Evolutionary conservation across 2,888 invertebrate genomes (phyloP).

Genomic region (Aleiodes leptofemur): DNA sequence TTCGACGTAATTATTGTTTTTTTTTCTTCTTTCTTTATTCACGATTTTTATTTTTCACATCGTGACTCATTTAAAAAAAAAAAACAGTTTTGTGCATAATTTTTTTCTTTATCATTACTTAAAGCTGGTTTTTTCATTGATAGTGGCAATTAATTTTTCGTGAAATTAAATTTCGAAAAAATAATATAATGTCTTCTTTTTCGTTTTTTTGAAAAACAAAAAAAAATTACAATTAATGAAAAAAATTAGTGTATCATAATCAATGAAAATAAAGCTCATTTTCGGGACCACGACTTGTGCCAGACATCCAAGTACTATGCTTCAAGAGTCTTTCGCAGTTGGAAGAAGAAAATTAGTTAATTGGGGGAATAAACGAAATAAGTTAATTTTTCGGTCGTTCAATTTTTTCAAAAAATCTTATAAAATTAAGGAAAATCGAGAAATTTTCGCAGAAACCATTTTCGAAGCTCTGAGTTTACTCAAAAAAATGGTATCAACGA

Average conservation of each 20-base stretch:
- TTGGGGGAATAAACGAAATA: slow-evolving; percentile 30
- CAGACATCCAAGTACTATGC: slow-evolving; percentile 36
- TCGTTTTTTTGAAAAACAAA: slow-evolving; percentile 19
- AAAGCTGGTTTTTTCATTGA: slow-evolving; percentile 11
- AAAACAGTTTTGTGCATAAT: slow-evolving; percentile 28
- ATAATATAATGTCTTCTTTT: not conserved
- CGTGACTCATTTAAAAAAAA: slow-evolving; percentile 7
- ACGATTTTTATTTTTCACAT: not conserved
- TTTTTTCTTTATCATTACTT: slow-evolving; percentile 33
- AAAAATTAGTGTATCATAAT: slow-evolving; percentile 1
- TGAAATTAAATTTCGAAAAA: slow-evolving; percentile 8
- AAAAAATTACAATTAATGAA: not conserved
- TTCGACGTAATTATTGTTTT: slow-evolving; percentile 20
- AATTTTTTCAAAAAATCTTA: not conserved
- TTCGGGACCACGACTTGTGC: slow-evolving; percentile 53
- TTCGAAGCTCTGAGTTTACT: too few species aligned
- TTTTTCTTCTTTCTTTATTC: slow-evolving; percentile 30
- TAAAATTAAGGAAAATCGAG: not conserved
- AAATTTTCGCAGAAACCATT: too few species aligned
- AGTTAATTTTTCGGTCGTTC: slow-evolving; percentile 6
- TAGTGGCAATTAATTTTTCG: not conserved
- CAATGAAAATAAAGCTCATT: slow-evolving; percentile 28
- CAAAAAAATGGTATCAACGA: too few species aligned
- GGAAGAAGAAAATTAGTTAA: not conserved
- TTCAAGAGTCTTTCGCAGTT: slow-evolving; percentile 40